Evolutionary conservation across 1,140 invertebrate species (phyloP), one percentile per base, ranked within the genome.

Genomic region (Papilio polyxenes): DNA sequence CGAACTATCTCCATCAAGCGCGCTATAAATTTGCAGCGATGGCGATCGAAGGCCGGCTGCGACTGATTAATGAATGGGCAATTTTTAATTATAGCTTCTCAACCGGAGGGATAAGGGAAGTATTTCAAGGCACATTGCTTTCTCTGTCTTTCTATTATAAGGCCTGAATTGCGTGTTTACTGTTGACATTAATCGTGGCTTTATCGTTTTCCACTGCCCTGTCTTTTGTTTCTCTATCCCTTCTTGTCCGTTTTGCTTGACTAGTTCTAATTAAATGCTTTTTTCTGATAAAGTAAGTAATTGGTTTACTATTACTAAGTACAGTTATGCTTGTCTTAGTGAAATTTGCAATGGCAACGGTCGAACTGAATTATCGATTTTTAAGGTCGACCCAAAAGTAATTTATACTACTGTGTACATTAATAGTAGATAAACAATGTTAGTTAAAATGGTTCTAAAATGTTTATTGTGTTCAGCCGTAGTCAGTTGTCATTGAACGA

Each of bases 161-260:
- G 82, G 78, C 79, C n/a, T 65, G 81, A 88, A 90, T 90, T 89
- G 86, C 86, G 83, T 88, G 86, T 88, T 90, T 87, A 86, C 85
- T 81, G 85, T 87, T 84, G 85, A 86, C 82, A 89, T 89, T 85
- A 85, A 78, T 81, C 85, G 85, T 81, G 87, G 89, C 92, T 89
- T 92, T 91, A 91, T 86, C 86, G 84, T 87, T 87, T 85, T 85
- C 86, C 83, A 82, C 83, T 89, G 90, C 88, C 91, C 90, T 8
- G 83, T 75, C 78, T 83, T 87, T 88, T 88, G 87, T 91, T 87
- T 85, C 84, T 85, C 85, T 85, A 84, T 69, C 75, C 20, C 44
- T 53, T 53, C 20, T 31, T 20, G 1, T 8, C 0, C 9, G 49
- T 13, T 51, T 6, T 9, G 44, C n/a, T 77, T 51, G 49, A 20